These are phyloP conservation scores for Ernsta delagoae DNA, from an alignment of 2,888 invertebrate species.

Conservation along the genomic window DNA sequence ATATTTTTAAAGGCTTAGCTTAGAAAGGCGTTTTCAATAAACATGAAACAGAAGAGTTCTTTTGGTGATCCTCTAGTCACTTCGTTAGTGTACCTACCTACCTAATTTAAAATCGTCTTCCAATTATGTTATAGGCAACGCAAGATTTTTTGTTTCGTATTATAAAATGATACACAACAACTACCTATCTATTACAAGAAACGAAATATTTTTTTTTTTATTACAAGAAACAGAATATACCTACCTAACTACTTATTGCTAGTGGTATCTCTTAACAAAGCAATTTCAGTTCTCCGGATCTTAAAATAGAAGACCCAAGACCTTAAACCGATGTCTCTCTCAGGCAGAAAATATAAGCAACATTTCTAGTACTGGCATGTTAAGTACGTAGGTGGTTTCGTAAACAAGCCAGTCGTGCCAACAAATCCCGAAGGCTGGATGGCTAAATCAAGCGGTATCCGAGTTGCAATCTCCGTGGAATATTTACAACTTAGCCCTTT, in stretches of 20 bases:
- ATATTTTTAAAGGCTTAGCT: slow-evolving; percentile 27
- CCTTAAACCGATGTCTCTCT: slow-evolving; percentile 25
- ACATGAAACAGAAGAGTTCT: not conserved
- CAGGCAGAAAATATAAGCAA: slow-evolving; percentile 41
- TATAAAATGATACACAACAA: too few species aligned
- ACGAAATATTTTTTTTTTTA: too few species aligned
- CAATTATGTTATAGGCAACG: too few species aligned
- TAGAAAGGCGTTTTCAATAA: not conserved
- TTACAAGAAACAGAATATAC: too few species aligned
- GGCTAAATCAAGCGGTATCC: slow-evolving; percentile 79
- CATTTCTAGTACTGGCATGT: slow-evolving; percentile 44
- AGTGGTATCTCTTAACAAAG: not conserved
- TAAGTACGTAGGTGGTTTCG: slow-evolving; percentile 51
- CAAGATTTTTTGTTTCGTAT: too few species aligned
- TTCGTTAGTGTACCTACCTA: too few species aligned
- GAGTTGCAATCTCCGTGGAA: slow-evolving; percentile 62
- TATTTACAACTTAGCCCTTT: slow-evolving; percentile 56
- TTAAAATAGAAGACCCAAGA: slow-evolving; percentile 8
- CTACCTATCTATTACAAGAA: too few species aligned
- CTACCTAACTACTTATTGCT: too few species aligned
- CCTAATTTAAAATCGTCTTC: too few species aligned
- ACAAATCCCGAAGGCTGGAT: slow-evolving; percentile 70
- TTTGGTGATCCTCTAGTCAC: too few species aligned
- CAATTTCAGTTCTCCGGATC: not conserved
- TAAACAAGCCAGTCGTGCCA: slow-evolving; percentile 63